Evolutionary conservation across 1,140 invertebrate species (phyloP).

Genomic region (Drosophila funebris): DNA sequence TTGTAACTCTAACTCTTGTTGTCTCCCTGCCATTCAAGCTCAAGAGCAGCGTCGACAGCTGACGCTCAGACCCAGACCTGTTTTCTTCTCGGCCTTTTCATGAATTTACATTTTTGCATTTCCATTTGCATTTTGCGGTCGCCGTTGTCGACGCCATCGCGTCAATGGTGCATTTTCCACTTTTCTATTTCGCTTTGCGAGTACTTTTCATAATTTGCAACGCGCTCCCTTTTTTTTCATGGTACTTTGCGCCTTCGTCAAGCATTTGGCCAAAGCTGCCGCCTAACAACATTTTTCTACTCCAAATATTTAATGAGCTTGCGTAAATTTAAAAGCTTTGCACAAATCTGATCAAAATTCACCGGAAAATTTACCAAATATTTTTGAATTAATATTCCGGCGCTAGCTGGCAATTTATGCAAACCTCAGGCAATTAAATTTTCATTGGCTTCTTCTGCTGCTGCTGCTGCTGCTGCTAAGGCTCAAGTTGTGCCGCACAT

Average conservation of each 20-base stretch:
- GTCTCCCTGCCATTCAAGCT: slow-evolving; percentile 66
- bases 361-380: slow-evolving; percentile 27
- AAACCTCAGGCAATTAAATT: slow-evolving; percentile 70
- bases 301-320: slow-evolving; percentile 57
- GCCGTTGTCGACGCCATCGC: slow-evolving; percentile 19
- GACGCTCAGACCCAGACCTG: slow-evolving; percentile 41
- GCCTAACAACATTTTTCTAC: slow-evolving; percentile 30
- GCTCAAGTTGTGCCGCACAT: slow-evolving; percentile 34
- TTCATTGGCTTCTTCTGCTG: slow-evolving; percentile 49
- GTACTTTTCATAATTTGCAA: slow-evolving; percentile 67
- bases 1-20: slow-evolving; percentile 19
- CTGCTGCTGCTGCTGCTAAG: no score
- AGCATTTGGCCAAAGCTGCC: slow-evolving; percentile 44
- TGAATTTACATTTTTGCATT: slow-evolving; percentile 67
- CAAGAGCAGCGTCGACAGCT: slow-evolving; percentile 66
- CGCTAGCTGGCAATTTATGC: slow-evolving; percentile 48
- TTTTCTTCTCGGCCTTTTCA: slow-evolving; percentile 65
- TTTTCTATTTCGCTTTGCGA: slow-evolving; percentile 31
- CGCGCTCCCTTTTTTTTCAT: slow-evolving; percentile 39
- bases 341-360: background rate
- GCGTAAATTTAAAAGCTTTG: slow-evolving; percentile 8
- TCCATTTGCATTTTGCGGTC: slow-evolving; percentile 46
- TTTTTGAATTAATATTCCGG: slow-evolving; percentile 7
- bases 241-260: slow-evolving; percentile 64
- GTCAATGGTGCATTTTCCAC: slow-evolving; percentile 44